Evolutionary conservation across 2,113 vertebrate species (phyloP), one percentile per base, ranked within the genome.

Genomic region (Erpornis zantholeuca): DNA sequence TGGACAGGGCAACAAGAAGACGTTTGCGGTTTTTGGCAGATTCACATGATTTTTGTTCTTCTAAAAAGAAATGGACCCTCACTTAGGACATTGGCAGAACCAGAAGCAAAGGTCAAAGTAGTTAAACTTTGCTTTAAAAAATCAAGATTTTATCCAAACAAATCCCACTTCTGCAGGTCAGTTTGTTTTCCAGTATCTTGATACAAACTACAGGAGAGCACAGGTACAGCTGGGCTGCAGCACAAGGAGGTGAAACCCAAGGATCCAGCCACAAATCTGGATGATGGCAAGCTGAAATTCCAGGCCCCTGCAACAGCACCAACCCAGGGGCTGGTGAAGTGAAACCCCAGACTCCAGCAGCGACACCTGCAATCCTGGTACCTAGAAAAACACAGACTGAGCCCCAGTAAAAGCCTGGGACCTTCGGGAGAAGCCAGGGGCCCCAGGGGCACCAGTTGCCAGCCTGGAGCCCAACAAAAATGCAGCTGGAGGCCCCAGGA

Each of bases 161-260:
- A 92, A 86, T 82, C 54, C 87, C 83, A 82, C 64, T 91, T 80
- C 42, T 86, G 88, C 76, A 94, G 76, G 93, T 92, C 75, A 44
- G 91, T 86, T 87, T 96, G 64, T 59, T 94, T 97, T 97, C 93
- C 96, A 90, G 92, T 95, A 92, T 94, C 69, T 86, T 65, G 88
- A 92, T 63, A 94, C 47, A 87, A 96, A 95, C 69, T 86, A 84
- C 94, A 96, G 91, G 38, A 97, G 49, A 94, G 92, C 88, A 95
- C 64, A 86, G 82, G 70, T 82, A 95, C 72, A 90, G 90, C 66
- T 60, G 87, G 87, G 87, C 92, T 92, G 84, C 69, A 88, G 82
- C 89, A 63, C 82, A 49, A 70, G 60, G 81, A 84, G 84, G 61
- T 89, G 92, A 92, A 92, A 91, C 81, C 84, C 91, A 84, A 82